A percentile compares a stretch with the other conserved stretches of the same genome.
phyloP scores from a whole-genome alignment of 2,888 invertebrate species.

The Drosophila robusta region DNA sequence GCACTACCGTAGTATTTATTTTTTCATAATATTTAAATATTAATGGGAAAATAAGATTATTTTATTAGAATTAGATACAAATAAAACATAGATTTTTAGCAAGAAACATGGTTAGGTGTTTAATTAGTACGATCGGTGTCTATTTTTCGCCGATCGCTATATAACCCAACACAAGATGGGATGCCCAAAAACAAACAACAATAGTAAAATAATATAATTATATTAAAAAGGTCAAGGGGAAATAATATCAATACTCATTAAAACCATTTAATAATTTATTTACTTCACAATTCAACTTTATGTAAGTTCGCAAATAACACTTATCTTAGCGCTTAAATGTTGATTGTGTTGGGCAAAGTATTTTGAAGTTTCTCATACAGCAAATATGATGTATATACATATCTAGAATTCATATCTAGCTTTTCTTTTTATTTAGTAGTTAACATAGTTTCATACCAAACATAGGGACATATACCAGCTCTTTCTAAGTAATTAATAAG shows the following conservation, averaged over 20 bases:
- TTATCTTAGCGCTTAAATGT: constrained; percentile 22
- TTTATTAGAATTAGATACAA: constrained; percentile 14
- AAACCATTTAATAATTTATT: constrained; percentile 11
- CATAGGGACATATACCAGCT: constrained; percentile 7
- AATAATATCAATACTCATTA: neutral
- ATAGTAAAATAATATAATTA: constrained; percentile 1
- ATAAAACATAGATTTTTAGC: constrained; percentile 25
- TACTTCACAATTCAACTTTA: constrained; percentile 7
- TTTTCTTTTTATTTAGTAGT: constrained; percentile 25
- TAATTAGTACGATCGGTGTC: neutral
- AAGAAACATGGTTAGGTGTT: constrained; percentile 2
- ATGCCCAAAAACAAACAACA: constrained; percentile 11
- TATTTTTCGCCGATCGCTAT: neutral
- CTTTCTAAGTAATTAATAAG: neutral
- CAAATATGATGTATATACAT: constrained; percentile 25
- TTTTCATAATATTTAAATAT: constrained; percentile 14
- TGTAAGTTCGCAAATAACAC: constrained; percentile 21
- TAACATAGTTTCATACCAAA: neutral
- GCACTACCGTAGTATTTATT: constrained; percentile 19
- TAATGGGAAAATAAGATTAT: constrained; percentile 17
- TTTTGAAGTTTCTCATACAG: constrained; percentile 9
- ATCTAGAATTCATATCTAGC: constrained; percentile 8
- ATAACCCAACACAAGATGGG: constrained; percentile 1
- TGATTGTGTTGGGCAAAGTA: constrained; percentile 22
- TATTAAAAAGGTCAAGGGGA: constrained; percentile 11